These are phyloP conservation scores for Crepidodera aurea DNA, from an alignment of 2,888 invertebrate species.

Conservation along the genomic window DNA sequence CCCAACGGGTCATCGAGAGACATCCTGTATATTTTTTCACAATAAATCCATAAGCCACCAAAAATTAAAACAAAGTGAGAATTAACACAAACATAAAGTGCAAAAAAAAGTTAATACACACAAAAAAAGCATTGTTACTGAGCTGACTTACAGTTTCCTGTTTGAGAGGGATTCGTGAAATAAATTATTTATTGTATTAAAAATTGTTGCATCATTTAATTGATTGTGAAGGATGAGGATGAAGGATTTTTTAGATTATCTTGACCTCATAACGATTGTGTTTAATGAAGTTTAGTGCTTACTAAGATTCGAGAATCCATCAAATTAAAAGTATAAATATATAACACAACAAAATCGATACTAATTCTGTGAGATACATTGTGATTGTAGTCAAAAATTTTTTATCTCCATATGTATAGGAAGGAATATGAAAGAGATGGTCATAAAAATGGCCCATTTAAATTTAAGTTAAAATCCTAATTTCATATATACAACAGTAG, in stretches of 20 bases:
- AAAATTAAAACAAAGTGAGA: conserved; percentile 27
- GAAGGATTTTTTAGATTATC: not conserved
- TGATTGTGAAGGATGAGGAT: not conserved
- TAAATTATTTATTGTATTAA: conserved; percentile 42
- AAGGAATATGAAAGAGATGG: too few relatives aligned
- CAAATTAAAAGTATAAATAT: too few relatives aligned
- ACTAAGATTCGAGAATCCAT: too few relatives aligned
- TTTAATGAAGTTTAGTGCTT: too few relatives aligned
- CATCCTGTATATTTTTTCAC: not conserved
- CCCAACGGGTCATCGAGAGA: not conserved
- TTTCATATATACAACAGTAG: too few relatives aligned
- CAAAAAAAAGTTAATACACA: conserved; percentile 39
- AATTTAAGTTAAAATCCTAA: too few relatives aligned
- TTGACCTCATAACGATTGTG: too few relatives aligned
- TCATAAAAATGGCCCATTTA: too few relatives aligned
- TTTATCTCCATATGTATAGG: too few relatives aligned
- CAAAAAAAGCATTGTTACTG: conserved; percentile 42
- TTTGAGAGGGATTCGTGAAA: conserved; percentile 66
- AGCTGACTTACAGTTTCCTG: conserved; percentile 80
- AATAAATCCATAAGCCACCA: conserved; percentile 25
- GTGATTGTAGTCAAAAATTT: conserved; percentile 20
- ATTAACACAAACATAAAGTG: conserved; percentile 40
- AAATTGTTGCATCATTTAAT: not conserved
- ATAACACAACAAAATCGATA: conserved; percentile 35
- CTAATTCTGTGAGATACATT: conserved; percentile 39